A percentile compares a stretch with the other conserved stretches of the same genome.
phyloP scores from a whole-genome alignment of 2,113 vertebrate genomes.

The Otis tarda region DNA sequence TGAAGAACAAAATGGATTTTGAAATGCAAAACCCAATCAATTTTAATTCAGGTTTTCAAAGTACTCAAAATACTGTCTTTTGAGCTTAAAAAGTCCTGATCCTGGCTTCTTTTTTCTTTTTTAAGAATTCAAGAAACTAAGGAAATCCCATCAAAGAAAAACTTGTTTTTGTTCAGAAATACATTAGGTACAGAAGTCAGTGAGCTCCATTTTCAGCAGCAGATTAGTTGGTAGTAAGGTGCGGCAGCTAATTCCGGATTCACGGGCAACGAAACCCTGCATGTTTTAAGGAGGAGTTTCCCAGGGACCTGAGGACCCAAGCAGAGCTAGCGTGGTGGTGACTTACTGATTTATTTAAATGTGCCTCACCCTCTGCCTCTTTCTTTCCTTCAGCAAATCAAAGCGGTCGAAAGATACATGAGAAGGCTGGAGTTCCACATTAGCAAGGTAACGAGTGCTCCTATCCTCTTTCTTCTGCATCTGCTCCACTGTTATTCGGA shows the following conservation, averaged over 20 bases:
- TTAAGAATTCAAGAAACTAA: background rate
- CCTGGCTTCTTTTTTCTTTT: background rate
- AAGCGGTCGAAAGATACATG: conserved; percentile 93
- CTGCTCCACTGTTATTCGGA: background rate
- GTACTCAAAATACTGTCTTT: background rate
- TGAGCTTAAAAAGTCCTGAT: background rate
- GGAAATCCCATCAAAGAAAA: background rate
- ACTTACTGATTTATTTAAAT: background rate
- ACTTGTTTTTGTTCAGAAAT: background rate
- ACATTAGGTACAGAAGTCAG: background rate
- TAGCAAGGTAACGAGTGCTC: conserved; percentile 87
- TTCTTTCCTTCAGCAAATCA: conserved; percentile 91
- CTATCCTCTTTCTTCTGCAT: conserved; percentile 6
- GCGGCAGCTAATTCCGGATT: background rate
- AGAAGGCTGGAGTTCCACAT: conserved; percentile 98
- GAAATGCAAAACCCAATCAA: background rate
- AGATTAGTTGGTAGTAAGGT: background rate
- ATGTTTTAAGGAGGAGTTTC: background rate
- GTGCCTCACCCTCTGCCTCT: conserved; percentile 24
- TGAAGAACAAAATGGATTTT: background rate
- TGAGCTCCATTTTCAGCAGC: background rate
- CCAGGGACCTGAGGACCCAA: background rate
- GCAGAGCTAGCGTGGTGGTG: background rate
- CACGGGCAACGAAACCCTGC: background rate
- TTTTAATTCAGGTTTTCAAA: background rate